Base-by-base conservation (phyloP, 2,888 invertebrate species). In the Scrobipalpa atriplicella region DNA sequence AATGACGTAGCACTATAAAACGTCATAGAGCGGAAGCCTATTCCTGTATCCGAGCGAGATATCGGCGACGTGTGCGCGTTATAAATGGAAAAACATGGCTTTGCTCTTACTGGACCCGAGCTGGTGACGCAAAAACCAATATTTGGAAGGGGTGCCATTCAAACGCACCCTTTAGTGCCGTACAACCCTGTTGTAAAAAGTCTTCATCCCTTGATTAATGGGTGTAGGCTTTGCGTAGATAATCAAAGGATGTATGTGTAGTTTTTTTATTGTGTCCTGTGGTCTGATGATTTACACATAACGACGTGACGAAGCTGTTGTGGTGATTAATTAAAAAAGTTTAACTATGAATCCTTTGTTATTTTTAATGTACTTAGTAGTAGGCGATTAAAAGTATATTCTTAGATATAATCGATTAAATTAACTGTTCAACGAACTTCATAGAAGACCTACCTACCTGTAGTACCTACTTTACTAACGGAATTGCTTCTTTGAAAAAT, bases 101-200 rank as follows among this genome's bases (percentile, higher is more conserved):
- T 91, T 89, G 91, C 92, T 92, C 87, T 92, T 91, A 92, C 90
- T 86, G 89, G 90, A 85, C 90, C 82, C 69, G 75, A 82, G 68
- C 68, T 72, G 77, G 74, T 38, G 58, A 75, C 78, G 87, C 89
- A 91, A 92, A 92, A 91, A 92, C 92, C 91, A 92, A 92, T 92
- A 92, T 92, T 92, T 90, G 85, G 82, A 87, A 89, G 89, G 91
- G 91, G 87, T 84, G 80, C 88, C 77, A 88, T 90, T 90, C 81
- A 90, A 87, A 84, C 80, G 75, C 85, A 86, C 91, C 91, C 91
- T 89, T 90, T 88, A 80, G 75, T 72, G 73, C 62, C 74, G 74
- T 80, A 83, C 86, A 58, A 58, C 38, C 38, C 36, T 62, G 62
- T 43, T 56, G 41, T 54, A 90, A 91, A 90, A 90, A 88, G 77